A percentile compares a stretch with the other conserved stretches of the same genome.
Evolutionary conservation across 2,113 vertebrate species (phyloP).

Genomic region (Plestiodon gilberti): DNA sequence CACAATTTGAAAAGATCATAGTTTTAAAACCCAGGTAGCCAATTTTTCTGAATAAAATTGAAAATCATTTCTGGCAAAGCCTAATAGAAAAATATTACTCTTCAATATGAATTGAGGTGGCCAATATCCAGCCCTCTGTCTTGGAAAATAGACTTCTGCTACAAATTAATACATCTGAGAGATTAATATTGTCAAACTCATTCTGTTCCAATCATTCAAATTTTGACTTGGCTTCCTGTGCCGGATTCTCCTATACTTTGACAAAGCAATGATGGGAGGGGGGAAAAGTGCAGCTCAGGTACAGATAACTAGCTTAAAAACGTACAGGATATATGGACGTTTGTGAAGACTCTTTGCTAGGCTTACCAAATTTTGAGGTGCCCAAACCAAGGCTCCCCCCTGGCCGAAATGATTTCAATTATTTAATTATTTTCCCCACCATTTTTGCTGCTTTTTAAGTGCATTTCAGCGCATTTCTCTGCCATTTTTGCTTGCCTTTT

Average conservation of each 20-base stretch:
- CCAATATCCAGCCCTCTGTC: background rate
- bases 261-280: background rate
- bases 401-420: too few relatives aligned
- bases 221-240: background rate
- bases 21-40: background rate
- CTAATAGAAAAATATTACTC: background rate
- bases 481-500: too few relatives aligned
- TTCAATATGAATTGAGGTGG: background rate
- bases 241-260: background rate
- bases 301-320: background rate
- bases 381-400: too few relatives aligned
- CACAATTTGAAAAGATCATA: background rate
- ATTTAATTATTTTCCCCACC: too few relatives aligned
- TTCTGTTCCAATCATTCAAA: background rate
- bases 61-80: background rate
- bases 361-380: too few relatives aligned
- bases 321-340: background rate
- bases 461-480: too few relatives aligned
- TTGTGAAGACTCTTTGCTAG: too few relatives aligned
- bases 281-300: background rate
- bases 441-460: too few relatives aligned
- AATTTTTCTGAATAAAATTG: background rate
- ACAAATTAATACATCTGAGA: background rate
- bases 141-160: constrained; percentile 10
- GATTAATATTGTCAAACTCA: background rate